Evolutionary conservation across 2,113 vertebrate genomes (phyloP).

Genomic region (Sinosuthora webbiana): DNA sequence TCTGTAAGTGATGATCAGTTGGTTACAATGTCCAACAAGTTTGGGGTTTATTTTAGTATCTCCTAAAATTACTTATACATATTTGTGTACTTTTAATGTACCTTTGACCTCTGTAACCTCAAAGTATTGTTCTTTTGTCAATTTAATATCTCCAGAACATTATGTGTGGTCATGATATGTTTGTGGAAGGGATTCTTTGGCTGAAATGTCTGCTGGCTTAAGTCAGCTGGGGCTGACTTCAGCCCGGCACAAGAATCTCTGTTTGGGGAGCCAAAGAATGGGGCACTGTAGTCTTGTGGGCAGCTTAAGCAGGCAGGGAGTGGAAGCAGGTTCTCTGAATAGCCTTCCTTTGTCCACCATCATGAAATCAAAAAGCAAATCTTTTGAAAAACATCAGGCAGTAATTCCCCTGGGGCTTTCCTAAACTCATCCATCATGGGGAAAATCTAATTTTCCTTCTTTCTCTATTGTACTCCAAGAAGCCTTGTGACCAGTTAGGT

Average conservation of each 20-base stretch:
- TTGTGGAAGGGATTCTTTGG: background rate
- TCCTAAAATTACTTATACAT: background rate
- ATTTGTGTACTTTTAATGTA: background rate
- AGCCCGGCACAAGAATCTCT: background rate
- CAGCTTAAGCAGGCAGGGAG: background rate
- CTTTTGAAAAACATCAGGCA: constrained; percentile 35
- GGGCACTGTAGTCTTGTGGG: constrained; percentile 17
- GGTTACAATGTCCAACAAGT: background rate
- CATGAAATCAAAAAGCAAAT: constrained; percentile 49
- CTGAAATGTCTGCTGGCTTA: constrained; percentile 2
- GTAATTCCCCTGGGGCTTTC: constrained; percentile 28
- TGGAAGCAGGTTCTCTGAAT: constrained; percentile 33
- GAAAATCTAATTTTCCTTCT: constrained; percentile 55
- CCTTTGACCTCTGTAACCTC: background rate
- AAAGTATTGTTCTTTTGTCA: constrained; percentile 1
- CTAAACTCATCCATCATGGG: constrained; percentile 35
- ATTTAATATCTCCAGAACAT: background rate
- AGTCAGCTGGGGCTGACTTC: constrained; percentile 36
- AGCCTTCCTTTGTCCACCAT: constrained; percentile 38
- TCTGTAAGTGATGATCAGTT: background rate
- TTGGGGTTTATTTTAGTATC: background rate
- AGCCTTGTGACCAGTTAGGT: constrained; percentile 45
- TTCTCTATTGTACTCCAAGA: constrained; percentile 36
- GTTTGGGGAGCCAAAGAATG: background rate
- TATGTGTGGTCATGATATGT: background rate